phyloP scores from a whole-genome alignment of 2,113 vertebrate genomes.

The Eira barbara region DNA sequence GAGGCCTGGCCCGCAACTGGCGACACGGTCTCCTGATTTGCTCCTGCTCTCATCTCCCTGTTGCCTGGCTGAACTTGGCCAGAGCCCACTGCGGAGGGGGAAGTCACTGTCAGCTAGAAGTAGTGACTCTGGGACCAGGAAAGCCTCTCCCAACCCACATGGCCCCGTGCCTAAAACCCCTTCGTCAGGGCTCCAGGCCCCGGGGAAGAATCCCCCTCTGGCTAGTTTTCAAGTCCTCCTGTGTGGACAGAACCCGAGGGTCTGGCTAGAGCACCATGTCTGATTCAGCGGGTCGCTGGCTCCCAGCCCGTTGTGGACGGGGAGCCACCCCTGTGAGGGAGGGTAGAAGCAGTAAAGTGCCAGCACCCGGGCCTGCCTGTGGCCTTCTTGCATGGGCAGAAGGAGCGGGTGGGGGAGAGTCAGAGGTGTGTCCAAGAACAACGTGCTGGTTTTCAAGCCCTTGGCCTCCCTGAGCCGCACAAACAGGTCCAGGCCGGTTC shows the following conservation, averaged over 20 bases:
- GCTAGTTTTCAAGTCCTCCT: not conserved
- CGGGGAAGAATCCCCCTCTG: fast-evolving
- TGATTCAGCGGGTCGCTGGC: not conserved
- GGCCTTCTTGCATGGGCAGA: not conserved
- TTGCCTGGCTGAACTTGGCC: not conserved
- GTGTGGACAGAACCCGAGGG: not conserved
- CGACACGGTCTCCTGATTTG: not conserved
- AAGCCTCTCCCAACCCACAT: not conserved
- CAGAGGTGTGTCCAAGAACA: not conserved
- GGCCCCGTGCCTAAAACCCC: not conserved
- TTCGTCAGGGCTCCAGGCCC: fast-evolving
- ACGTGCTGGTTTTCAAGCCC: not conserved
- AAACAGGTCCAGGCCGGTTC: slow-evolving; percentile 30
- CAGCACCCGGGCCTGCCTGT: not conserved
- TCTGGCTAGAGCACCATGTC: not conserved
- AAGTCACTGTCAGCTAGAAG: not conserved
- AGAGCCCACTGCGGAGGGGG: not conserved
- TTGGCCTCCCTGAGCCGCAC: not conserved
- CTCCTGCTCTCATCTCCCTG: not conserved
- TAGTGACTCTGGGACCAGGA: not conserved
- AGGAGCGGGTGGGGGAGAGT: not conserved
- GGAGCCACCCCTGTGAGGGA: fast-evolving
- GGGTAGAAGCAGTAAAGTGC: fast-evolving
- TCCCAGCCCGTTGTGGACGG: not conserved
- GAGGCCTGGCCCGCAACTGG: too few species aligned